Evolutionary conservation across 2,888 invertebrate species (phyloP), one percentile per base, ranked within the genome.

Genomic region (Phyto melanocephala): DNA sequence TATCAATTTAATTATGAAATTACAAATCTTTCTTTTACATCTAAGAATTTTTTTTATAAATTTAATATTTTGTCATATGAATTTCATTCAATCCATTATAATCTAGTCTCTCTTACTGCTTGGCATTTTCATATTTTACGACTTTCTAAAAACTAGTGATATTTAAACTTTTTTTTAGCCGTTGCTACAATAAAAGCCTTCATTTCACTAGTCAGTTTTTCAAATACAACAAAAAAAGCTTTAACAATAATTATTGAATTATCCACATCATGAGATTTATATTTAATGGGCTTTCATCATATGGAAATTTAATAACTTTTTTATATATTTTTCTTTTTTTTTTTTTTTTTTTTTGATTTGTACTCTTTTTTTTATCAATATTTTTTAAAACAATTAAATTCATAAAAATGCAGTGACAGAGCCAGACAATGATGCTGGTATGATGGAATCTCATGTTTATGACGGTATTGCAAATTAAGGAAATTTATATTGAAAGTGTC

Each of bases 371-470:
- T 35, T 50, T 28, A 24, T 24, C 50, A 24, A 50, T 62, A 72
- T 72, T 52, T 42, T 24, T 62, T 20, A 45, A 54, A 60, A 68
- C 60, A 68, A 68, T 58, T 50, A 68, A 58, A 68, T 40, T 50
- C 50, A 33, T 60, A 76, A 67, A 67, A 45, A 63, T 37, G 20
- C 67, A 47, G 17, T 67, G 17, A 47, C 58, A 40, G 56, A 71
- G 50, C 67, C 65, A 17, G 52, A 62, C 71, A 65, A 58, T 56
- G 24, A 71, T 8, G 20, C n/a, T 17, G 20, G 63, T 40, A 72
- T 85, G 84, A 84, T 85, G 83, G 85, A 85, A 84, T 81, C 84
- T 84, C 82, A 79, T 65, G 84, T 85, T 84, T 82, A 85, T 79
- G 84, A 68, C 78, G 77, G 56, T 56, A 40, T 22, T 60, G 80